Evolutionary conservation across 2,888 invertebrate genomes (phyloP), one percentile per base, ranked within the genome.

Genomic region (Watsonalla cultraria): DNA sequence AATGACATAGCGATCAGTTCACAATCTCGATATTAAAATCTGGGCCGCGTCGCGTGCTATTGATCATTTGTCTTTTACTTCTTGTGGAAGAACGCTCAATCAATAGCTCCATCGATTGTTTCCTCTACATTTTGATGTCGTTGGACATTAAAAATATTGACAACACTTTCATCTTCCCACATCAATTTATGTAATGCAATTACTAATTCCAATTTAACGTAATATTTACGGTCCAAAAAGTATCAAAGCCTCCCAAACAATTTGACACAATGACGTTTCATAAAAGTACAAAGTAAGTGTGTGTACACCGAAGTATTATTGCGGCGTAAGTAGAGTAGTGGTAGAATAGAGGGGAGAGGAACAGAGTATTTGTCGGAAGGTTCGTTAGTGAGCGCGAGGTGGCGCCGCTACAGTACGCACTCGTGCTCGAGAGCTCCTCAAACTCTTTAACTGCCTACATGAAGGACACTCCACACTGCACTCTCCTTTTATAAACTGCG

Each of bases 371-470:
- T 87, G 86, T 84, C 83, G 84, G 86, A 76, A 79, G 84, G 86
- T 84, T 89, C 88, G 89, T 88, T 88, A 88, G 86, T 76, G 76
- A 75, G 73, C 76, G 73, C 81, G 81, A 87, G 86, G 88, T 85
- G 86, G 78, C 86, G 86, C 81, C 77, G 80, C 83, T 79, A 80
- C 85, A 83, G 85, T 80, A 81, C 87, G 72, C 77, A 84, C 89
- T 89, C 82, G 81, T 82, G 79, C 84, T 84, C 82, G 68, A 89
- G 89, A 73, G 81, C 88, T 84, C 81, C 85, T 87, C 84, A 88
- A 88, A 89, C 90, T 89, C 90, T 90, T 89, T 89, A 90, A 90
- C 90, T 89, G 88, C 90, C 90, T 90, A 89, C 88, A 90, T 87
- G 89, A 84, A 90, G 90, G 86, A 85, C 83, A 77, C 90, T 90